Base-by-base conservation (phyloP, 2,113 vertebrate genomes). In the Neogale vison region DNA sequence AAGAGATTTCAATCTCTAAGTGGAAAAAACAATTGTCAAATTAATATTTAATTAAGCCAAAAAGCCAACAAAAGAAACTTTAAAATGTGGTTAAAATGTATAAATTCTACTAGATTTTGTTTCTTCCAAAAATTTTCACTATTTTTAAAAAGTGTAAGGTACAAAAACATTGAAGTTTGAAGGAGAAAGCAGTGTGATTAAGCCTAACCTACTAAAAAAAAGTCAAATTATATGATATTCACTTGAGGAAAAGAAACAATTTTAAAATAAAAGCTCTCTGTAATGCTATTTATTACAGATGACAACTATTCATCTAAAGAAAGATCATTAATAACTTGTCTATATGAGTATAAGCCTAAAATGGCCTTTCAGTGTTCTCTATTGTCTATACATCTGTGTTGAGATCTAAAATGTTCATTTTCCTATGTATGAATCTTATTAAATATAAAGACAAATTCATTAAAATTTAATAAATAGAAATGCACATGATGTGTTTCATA, bases 11-110 rank as follows among this genome's bases (percentile, higher is more conserved):
- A 45, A 80, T 94, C 85, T 87, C 74, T 96, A 87, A 45, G 36
- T 39, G 97, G 29, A 97, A 98, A 97, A 93, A 4, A 1, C 45
- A 23, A 97, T 98, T 72, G 21, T 89, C 55, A 39, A 67, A 85
- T 92, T 86, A 95, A 98, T 96, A 86, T 92, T 91, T 69, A 96
- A 96, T 98, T 97, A 97, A 98, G 47, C 47, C 81, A 82, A 97
- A 82, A 98, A 96, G 63, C 13, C 71, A 95, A 57, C 42, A 90
- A 0, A 87, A 90, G 42, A 85, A 71, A 79, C 1, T 42, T 88
- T 69, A 61, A 93, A 81, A 80, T 89, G 20, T 42, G 57, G 31
- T 24, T 47, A 94, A 65, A 88, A 71, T 57, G 18, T 31, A 34
- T 0, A 82, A 79, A 63, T 84, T 24, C 18, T 34, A 88, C 72